These are phyloP conservation scores for Xanthostigma xanthostigma DNA, from an alignment of 2,888 invertebrate genomes.

Conservation along the genomic window DNA sequence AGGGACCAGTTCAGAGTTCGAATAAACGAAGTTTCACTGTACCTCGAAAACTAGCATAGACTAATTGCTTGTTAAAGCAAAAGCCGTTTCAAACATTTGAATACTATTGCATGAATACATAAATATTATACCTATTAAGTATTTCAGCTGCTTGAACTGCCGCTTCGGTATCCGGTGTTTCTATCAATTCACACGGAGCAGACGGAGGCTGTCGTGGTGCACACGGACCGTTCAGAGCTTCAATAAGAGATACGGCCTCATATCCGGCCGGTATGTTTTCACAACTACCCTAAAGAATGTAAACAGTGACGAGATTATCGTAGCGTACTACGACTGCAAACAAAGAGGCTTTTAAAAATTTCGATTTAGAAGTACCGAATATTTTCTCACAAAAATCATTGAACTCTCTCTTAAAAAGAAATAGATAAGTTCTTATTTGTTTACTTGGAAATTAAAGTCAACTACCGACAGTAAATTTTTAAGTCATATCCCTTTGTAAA, in stretches of 20 bases:
- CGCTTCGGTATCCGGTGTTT: conserved; percentile 48
- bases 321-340: neutral
- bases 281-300: conserved; percentile 40
- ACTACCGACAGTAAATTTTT: too few species aligned
- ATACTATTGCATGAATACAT: too few species aligned
- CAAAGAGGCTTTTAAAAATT: neutral
- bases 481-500: too few species aligned
- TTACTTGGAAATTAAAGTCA: too few species aligned
- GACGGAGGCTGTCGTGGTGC: conserved; percentile 33
- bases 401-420: too few species aligned
- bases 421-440: too few species aligned
- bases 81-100: too few species aligned
- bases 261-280: conserved; percentile 87
- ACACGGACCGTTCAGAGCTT: conserved; percentile 88
- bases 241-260: conserved; percentile 85
- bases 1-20: too few species aligned
- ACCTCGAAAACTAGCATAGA: too few species aligned
- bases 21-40: too few species aligned
- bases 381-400: neutral
- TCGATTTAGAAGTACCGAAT: neutral
- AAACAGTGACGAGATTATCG: neutral
- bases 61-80: too few species aligned
- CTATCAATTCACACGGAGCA: conserved; percentile 31
- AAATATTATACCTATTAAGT: conserved; percentile 34
- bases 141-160: conserved; percentile 51